Percentiles rank a stretch among this genome's conserved stretches.
Conservation (phyloP, 2,113 vertebrate species). For the Clupea harengus region DNA sequence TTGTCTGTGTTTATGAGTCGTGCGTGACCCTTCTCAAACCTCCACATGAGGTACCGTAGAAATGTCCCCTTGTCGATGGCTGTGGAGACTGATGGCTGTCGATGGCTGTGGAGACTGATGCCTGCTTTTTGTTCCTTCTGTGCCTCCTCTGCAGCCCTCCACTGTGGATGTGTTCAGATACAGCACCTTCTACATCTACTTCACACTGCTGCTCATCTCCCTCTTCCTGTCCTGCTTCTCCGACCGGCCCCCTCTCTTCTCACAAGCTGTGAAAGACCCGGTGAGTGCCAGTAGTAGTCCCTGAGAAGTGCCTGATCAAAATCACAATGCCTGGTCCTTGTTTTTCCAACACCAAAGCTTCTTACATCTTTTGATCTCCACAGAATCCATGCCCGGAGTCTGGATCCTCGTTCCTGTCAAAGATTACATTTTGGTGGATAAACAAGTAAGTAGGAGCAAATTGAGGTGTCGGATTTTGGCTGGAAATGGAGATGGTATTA, state of each 20-base stretch:
- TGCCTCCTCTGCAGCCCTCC: slow-evolving; percentile 42
- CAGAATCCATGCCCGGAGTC: slow-evolving; percentile 92
- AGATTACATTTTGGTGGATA: slow-evolving; percentile 96
- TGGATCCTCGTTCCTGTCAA: slow-evolving; percentile 88
- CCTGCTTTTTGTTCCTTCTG: background rate
- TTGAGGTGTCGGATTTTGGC: background rate
- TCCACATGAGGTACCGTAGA: background rate
- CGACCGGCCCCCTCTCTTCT: slow-evolving; percentile 86
- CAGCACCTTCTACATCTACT: slow-evolving; percentile 85
- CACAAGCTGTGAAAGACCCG: slow-evolving; percentile 76
- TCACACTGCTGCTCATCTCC: slow-evolving; percentile 76
- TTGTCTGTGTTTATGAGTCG: too few species aligned
- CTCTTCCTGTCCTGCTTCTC: slow-evolving; percentile 83
- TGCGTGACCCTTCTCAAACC: too few species aligned
- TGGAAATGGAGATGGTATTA: background rate
- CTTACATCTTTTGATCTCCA: slow-evolving; percentile 6
- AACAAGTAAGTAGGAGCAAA: slow-evolving; percentile 75
- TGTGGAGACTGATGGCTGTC: background rate
- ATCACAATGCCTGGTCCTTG: too few species aligned
- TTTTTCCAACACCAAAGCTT: background rate
- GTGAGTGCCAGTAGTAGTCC: slow-evolving; percentile 69
- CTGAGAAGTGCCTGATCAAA: too few species aligned
- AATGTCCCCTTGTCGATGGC: background rate
- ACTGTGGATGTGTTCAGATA: slow-evolving; percentile 74
- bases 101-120: background rate